Percentiles rank a stretch among this genome's conserved stretches.
Evolutionary conservation across 2,888 invertebrate genomes (phyloP).

Genomic region (Diachrysia chrysitis): DNA sequence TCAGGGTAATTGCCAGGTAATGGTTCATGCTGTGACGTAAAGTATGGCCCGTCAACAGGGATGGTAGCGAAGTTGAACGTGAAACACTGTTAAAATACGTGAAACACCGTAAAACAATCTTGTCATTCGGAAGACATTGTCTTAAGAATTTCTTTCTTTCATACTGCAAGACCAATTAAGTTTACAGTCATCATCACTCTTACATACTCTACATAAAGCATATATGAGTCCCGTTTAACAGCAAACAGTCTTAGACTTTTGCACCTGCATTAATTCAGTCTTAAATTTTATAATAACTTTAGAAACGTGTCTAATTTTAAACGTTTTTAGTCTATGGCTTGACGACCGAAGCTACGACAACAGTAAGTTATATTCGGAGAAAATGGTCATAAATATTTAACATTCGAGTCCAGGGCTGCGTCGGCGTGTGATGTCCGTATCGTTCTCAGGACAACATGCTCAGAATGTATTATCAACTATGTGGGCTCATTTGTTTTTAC

Average conservation of each 20-base stretch:
- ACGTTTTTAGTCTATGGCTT: background rate
- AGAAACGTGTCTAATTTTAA: background rate
- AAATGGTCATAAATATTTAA: constrained; percentile 39
- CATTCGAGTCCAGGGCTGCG: constrained; percentile 40
- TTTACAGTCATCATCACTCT: too few relatives aligned
- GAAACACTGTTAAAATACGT: too few relatives aligned
- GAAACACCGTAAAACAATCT: too few relatives aligned
- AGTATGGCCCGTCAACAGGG: background rate
- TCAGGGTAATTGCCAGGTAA: background rate
- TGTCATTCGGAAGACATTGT: too few relatives aligned
- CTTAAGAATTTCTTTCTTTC: too few relatives aligned
- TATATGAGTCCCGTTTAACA: background rate
- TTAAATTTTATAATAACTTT: too few relatives aligned
- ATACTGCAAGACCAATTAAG: too few relatives aligned
- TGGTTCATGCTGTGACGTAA: background rate
- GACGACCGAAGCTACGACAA: background rate
- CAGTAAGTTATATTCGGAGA: constrained; percentile 23
- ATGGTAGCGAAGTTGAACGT: background rate
- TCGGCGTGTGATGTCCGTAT: constrained; percentile 40
- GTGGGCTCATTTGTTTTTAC: constrained; percentile 49
- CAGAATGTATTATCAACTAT: constrained; percentile 50
- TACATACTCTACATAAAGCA: too few relatives aligned
- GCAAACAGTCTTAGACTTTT: background rate
- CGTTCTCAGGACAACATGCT: constrained; percentile 53
- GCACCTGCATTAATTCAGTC: too few relatives aligned